phyloP scores from a whole-genome alignment of 2,113 vertebrate species.

The Zootoca vivipara region DNA sequence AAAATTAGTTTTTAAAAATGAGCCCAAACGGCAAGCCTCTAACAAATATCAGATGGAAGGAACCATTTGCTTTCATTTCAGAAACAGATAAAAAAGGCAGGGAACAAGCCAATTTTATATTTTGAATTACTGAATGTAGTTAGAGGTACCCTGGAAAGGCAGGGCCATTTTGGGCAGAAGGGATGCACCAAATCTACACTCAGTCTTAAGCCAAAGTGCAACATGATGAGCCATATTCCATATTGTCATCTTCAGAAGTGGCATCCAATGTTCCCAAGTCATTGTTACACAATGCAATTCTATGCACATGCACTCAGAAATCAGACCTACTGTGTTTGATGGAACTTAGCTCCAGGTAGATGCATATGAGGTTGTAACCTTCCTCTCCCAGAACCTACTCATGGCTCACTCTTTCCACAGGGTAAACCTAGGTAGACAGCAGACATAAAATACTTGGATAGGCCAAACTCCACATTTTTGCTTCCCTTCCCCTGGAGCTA shows the following conservation, averaged over 20 bases:
- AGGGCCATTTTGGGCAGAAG: neutral
- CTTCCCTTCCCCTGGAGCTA: neutral
- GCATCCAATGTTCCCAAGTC: neutral
- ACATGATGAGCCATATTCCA: neutral
- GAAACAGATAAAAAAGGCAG: neutral
- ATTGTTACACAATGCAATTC: neutral
- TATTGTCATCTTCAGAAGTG: neutral
- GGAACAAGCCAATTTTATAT: neutral
- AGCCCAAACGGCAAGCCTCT: slow-evolving; percentile 66
- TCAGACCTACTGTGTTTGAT: neutral
- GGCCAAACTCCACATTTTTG: neutral
- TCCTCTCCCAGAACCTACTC: neutral
- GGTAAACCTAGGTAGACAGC: neutral
- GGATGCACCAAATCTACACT: neutral
- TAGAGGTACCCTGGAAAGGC: neutral
- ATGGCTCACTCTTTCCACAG: neutral
- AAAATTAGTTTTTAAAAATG: slow-evolving; percentile 78
- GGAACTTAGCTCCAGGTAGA: neutral
- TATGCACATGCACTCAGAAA: neutral
- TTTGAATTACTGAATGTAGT: neutral
- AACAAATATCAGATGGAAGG: slow-evolving; percentile 62
- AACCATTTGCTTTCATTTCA: slow-evolving; percentile 60
- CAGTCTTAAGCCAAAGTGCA: neutral
- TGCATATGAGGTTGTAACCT: neutral
- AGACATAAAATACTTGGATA: neutral